Conservation (phyloP, 2,888 invertebrate species). For the Petrophora chlorosata region DNA sequence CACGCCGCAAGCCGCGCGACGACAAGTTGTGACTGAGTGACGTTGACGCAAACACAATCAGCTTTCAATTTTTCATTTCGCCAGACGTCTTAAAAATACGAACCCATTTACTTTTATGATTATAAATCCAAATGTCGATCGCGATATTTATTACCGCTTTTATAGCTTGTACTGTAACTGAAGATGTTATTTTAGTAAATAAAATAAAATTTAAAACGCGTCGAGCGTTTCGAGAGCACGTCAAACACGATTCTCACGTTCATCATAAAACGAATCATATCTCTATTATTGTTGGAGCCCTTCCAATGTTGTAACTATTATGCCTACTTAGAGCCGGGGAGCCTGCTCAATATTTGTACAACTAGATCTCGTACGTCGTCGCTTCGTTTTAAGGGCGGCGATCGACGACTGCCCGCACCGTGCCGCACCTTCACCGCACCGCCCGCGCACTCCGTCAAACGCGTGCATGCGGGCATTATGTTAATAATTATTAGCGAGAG, state of each 20-base stretch:
- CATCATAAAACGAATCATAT: slow-evolving; percentile 55
- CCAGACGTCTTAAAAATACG: slow-evolving; percentile 36
- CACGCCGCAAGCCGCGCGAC: not conserved
- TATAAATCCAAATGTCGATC: slow-evolving; percentile 57
- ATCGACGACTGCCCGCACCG: not conserved
- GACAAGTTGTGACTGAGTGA: slow-evolving; percentile 37
- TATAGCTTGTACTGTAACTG: slow-evolving; percentile 60
- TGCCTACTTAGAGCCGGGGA: slow-evolving; percentile 38
- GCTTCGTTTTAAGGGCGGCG: not conserved
- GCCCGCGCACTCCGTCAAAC: too few relatives aligned
- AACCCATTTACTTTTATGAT: slow-evolving; percentile 55
- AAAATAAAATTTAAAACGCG: slow-evolving; percentile 54
- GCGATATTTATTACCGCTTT: slow-evolving; percentile 60
- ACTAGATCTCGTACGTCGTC: slow-evolving; percentile 13
- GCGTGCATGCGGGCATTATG: slow-evolving; percentile 21
- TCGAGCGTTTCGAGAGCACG: slow-evolving; percentile 40
- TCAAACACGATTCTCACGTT: slow-evolving; percentile 51
- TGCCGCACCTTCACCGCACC: too few relatives aligned
- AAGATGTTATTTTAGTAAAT: slow-evolving; percentile 74
- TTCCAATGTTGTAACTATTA: slow-evolving; percentile 60
- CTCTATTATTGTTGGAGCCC: slow-evolving; percentile 65
- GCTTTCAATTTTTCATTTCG: slow-evolving; percentile 29
- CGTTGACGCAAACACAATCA: slow-evolving; percentile 43
- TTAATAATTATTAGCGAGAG: slow-evolving; percentile 30
- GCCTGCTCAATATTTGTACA: slow-evolving; percentile 44